Base-by-base conservation (phyloP, 2,113 vertebrate genomes). In the Alethe diademata region DNA sequence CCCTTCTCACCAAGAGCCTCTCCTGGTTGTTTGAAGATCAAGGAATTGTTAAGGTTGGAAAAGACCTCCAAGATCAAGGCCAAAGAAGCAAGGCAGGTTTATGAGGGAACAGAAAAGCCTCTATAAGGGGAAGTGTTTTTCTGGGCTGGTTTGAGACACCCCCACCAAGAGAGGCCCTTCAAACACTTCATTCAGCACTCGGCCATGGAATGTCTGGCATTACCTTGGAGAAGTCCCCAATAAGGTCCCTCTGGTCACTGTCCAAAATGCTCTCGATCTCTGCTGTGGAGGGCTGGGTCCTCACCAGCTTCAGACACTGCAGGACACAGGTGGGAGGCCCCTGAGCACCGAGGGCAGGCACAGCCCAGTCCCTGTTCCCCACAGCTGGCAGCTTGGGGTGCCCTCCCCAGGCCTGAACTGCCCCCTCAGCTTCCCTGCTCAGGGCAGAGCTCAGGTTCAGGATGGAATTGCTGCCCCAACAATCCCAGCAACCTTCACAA, bases 201-300 rank as follows among this genome's bases (percentile, higher is more conserved):
- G 31, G 7, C 56, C 69, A 5, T 8, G 14, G 33, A 35, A 61
- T 12, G 35, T 3, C 24, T 33, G 4, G 19, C 8, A 19, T 97
- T 88, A 99, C 99, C 99, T 99, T 99, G 35, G 99, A 99, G 96
- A 99, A 99, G 91, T 99, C 99, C 43, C 99, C 99, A 11, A 99
- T 99, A 3, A 99, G 98, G 86, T 99, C 98, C 17, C 91, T 97
- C 36, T 98, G 98, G 83, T 99, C 98, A n/a, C 80, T 93, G 91
- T 99, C 99, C 96, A 99, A 93, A 89, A 99, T 96, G 93, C 93
- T 99, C 84, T 99, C 99, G 1, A 99, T 99, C 78, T 98, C 98
- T 1, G 97, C 93, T 26, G 98, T 96, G 45, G 98, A 98, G 92
- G 98, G 98, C 25, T 98, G 98, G 5, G 97, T 98, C 82, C 98